These are phyloP conservation scores for Microplitis deprimator DNA, from an alignment of 2,888 invertebrate species.

Conservation along the genomic window DNA sequence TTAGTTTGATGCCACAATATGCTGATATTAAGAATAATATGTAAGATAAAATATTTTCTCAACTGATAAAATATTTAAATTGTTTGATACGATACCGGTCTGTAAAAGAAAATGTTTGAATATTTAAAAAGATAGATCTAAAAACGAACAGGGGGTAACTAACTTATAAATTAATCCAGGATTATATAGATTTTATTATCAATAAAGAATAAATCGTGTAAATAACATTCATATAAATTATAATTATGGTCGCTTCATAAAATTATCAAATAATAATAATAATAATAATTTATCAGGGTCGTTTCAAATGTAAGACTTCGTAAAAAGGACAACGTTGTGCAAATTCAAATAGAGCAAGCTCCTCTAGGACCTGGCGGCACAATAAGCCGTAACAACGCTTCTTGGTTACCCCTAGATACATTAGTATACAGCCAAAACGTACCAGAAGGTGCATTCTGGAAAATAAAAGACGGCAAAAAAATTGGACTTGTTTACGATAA, in stretches of 20 bases:
- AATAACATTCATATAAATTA: too few species aligned
- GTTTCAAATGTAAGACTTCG: background rate
- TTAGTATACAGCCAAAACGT: background rate
- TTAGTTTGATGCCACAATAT: background rate
- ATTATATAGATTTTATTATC: too few species aligned
- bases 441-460: background rate
- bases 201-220: too few species aligned
- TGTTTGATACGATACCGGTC: too few species aligned
- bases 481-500: background rate
- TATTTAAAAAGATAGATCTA: too few species aligned
- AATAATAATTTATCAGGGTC: background rate
- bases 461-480: background rate
- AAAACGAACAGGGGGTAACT: too few species aligned
- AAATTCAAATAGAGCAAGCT: background rate
- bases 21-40: background rate
- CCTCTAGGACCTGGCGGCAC: background rate
- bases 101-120: too few species aligned
- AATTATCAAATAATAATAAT: too few species aligned
- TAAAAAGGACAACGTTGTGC: background rate
- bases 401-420: background rate
- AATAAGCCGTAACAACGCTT: background rate
- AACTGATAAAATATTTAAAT: too few species aligned
- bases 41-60: background rate
- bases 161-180: too few species aligned
- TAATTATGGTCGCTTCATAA: too few species aligned